These are phyloP conservation scores for Myotis myotis DNA, from an alignment of 2,797 vertebrate species.

Conservation along the genomic window DNA sequence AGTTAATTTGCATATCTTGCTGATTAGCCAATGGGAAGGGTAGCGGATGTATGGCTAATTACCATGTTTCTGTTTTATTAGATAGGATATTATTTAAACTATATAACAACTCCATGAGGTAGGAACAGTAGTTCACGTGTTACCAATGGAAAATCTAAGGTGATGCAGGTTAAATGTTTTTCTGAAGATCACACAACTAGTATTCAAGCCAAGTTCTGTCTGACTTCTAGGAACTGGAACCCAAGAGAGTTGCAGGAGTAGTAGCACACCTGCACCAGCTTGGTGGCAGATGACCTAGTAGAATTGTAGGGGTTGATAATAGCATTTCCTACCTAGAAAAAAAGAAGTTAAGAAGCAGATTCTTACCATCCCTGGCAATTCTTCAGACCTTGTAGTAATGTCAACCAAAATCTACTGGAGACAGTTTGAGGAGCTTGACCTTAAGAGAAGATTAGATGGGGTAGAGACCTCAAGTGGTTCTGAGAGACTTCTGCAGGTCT, in stretches of 20 bases:
- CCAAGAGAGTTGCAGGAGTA: not conserved
- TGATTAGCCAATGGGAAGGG: too few species aligned
- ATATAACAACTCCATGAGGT: not conserved
- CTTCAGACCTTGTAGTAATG: not conserved
- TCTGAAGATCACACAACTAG: not conserved
- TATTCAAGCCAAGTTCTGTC: not conserved
- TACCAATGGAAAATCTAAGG: not conserved
- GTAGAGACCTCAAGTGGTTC: not conserved
- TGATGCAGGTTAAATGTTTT: not conserved
- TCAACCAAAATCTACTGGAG: not conserved
- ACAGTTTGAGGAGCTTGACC: not conserved
- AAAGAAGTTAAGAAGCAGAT: not conserved
- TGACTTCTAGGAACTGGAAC: not conserved
- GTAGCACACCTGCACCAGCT: not conserved
- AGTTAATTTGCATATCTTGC: too few species aligned
- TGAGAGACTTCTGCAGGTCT: not conserved
- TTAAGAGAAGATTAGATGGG: not conserved
- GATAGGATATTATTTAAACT: not conserved
- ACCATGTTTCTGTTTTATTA: too few species aligned
- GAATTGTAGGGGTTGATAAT: not conserved
- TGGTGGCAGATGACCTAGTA: not conserved
- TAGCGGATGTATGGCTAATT: too few species aligned
- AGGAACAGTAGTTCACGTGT: not conserved
- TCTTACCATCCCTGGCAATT: not conserved
- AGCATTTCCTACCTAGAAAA: not conserved